A percentile compares a stretch with the other conserved stretches of the same genome.
Conservation (phyloP, 2,888 invertebrate species). For the Desoria tigrina region DNA sequence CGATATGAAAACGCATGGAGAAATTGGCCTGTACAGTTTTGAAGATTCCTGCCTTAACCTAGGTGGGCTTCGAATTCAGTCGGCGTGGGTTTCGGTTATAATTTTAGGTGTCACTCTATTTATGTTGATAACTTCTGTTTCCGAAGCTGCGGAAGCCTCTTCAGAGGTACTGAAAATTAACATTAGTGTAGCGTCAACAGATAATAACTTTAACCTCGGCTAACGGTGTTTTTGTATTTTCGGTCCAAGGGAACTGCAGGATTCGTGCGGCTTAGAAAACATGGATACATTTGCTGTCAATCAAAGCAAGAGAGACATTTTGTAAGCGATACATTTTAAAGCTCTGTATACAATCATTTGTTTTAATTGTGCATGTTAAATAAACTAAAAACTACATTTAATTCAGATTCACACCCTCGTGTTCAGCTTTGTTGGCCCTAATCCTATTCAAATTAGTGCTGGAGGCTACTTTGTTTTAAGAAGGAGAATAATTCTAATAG, state of each 20-base stretch:
- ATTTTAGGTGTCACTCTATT: constrained; percentile 20
- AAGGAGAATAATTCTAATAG: constrained; percentile 2
- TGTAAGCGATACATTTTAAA: neutral
- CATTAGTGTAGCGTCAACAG: neutral
- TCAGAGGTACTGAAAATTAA: constrained; percentile 16
- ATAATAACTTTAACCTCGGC: neutral
- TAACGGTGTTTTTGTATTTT: too few species aligned
- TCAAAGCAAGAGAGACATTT: constrained; percentile 1
- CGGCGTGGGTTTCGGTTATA: constrained; percentile 3
- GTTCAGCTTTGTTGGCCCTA: constrained; percentile 4
- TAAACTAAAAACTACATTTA: too few species aligned
- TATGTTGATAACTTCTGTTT: constrained; percentile 18
- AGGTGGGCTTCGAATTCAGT: neutral
- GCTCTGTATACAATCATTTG: neutral
- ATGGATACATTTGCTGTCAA: constrained; percentile 21
- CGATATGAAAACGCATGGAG: neutral
- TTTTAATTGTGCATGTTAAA: too few species aligned
- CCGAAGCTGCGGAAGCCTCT: constrained; percentile 19
- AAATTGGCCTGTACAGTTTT: constrained; percentile 12
- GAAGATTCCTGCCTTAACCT: constrained; percentile 21
- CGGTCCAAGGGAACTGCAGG: constrained; percentile 22
- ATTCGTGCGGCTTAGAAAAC: constrained; percentile 24
- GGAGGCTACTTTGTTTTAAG: neutral
- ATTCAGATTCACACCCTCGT: constrained; percentile 3
- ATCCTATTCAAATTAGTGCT: neutral